Base-by-base conservation (phyloP, 2,113 vertebrate genomes). In the Canis aureus region DNA sequence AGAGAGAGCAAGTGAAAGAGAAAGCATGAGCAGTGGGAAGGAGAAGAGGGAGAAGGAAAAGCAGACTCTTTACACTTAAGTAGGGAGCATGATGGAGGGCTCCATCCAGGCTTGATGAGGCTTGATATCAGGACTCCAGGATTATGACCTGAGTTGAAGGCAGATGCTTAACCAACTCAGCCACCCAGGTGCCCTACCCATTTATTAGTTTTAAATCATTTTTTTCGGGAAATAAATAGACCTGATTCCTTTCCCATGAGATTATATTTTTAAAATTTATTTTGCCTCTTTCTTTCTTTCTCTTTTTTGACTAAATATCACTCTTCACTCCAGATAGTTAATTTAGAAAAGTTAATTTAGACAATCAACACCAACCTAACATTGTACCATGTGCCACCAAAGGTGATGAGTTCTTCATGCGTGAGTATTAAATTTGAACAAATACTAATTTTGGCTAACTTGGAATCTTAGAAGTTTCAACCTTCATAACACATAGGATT, bases 361-460 rank as follows among this genome's bases (percentile, higher is more conserved):
- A 76, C 87, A 20, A 8, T 89, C 8, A 89, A 38, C 3, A 81
- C 4, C 13, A 79, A 74, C 5, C 2, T 92, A 15, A 53, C n/a
- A 27, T 67, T 74, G 8, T 29, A 17, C 25, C 6, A 9, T 43
- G 11, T 85, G n/a, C 13, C 32, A 67, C 29, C 19, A 59, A 12
- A 71, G 20, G 5, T 17, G 88, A 29, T 67, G 23, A 25, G 2
- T 89, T 80, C 23, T 9, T 59, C 11, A 25, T 38, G 25, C 5
- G 86, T 76, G 38, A 85, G 81, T 62, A 55, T 59, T 80, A 85
- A 55, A 49, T 84, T 74, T 95, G 55, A 95, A 89, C 16, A 88
- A 88, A 73, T 71, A 79, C 27, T 66, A 89, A 79, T 81, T 62
- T 67, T 74, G 43, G 27, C 71, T 16, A 73, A 66, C 22, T 25